Conservation (phyloP, 2,888 invertebrate species). For the Temnothorax unifasciatus region DNA sequence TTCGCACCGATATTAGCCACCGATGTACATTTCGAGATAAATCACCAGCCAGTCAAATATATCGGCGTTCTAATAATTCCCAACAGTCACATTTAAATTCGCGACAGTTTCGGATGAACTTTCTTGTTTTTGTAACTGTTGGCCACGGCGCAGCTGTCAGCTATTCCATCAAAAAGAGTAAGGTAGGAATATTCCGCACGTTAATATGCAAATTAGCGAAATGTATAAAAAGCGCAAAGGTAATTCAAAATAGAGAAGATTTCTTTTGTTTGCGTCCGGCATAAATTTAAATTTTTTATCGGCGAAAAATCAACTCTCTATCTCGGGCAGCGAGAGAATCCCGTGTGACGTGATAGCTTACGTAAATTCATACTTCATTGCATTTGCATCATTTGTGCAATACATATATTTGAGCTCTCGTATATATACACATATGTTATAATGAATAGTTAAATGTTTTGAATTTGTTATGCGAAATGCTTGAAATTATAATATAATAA, state of each 20-base stretch:
- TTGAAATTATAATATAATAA: background rate
- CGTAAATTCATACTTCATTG: conserved; percentile 32
- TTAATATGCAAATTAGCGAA: conserved; percentile 45
- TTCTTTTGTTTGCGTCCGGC: conserved; percentile 21
- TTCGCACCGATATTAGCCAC: background rate
- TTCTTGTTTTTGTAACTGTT: conserved; percentile 27
- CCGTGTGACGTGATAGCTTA: conserved; percentile 34
- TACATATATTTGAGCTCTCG: background rate
- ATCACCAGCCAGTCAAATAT: background rate
- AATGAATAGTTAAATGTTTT: background rate
- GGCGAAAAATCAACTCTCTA: conserved; percentile 38
- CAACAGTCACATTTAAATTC: conserved; percentile 14
- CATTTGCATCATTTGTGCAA: conserved; percentile 18
- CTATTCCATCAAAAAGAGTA: conserved; percentile 7
- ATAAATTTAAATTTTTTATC: conserved; percentile 54
- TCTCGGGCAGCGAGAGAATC: conserved; percentile 19
- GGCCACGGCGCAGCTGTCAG: background rate
- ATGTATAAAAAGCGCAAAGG: conserved; percentile 15
- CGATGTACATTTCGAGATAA: conserved; percentile 1
- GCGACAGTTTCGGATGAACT: conserved; percentile 15
- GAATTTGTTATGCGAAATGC: background rate
- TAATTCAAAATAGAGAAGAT: conserved; percentile 30
- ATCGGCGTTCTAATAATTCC: background rate
- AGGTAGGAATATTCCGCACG: background rate
- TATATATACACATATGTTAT: background rate